Conservation (phyloP, 2,113 vertebrate genomes). For the Bubo bubo region DNA sequence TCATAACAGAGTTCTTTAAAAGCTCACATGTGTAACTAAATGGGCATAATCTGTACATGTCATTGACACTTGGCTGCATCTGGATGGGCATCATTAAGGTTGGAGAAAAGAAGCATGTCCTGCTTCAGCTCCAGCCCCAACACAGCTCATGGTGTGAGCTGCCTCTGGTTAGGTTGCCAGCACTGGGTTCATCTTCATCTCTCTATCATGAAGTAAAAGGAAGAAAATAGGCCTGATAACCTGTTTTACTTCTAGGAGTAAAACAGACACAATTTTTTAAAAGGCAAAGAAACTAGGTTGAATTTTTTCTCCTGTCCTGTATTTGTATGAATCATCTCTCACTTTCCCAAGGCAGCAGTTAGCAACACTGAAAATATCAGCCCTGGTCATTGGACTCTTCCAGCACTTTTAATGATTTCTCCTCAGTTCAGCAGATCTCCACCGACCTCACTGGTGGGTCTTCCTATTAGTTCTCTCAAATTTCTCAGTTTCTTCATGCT, state of each 20-base stretch:
- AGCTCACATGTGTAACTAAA: neutral
- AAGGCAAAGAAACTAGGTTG: neutral
- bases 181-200: neutral
- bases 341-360: neutral
- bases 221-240: neutral
- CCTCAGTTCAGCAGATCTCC: neutral
- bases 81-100: rapidly evolving
- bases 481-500: neutral
- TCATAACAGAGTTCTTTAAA: neutral
- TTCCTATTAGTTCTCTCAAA: neutral
- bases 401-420: neutral
- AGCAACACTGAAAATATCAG: neutral
- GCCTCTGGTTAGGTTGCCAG: neutral
- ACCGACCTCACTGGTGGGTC: neutral
- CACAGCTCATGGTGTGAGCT: rapidly evolving
- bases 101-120: neutral
- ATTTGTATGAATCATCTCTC: neutral
- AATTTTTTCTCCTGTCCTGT: neutral
- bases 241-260: neutral
- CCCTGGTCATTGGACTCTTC: neutral
- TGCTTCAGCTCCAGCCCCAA: neutral
- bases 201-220: neutral
- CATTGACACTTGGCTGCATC: neutral
- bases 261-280: neutral
- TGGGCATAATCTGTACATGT: neutral